Percentiles rank a stretch among this genome's conserved stretches.
Evolutionary conservation across 2,113 vertebrate species (phyloP).

Genomic region (Charadrius vociferus): DNA sequence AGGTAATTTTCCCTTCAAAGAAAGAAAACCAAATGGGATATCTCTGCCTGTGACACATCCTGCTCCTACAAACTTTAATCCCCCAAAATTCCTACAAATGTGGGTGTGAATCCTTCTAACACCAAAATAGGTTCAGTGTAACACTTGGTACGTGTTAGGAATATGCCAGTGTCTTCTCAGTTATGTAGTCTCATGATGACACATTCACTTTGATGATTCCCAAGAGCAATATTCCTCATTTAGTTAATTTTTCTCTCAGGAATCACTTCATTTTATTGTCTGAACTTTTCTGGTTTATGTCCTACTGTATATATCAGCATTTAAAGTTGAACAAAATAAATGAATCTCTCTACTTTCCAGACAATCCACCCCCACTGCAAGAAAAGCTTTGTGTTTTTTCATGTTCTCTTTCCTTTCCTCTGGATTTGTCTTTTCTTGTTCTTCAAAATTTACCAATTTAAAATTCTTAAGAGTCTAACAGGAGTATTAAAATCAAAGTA

Average conservation of each 20-base stretch:
- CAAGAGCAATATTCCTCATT: neutral
- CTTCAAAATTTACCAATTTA: neutral
- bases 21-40: neutral
- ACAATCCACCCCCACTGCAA: neutral
- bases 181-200: neutral
- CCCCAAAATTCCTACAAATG: neutral
- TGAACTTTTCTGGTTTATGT: neutral
- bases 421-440: neutral
- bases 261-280: neutral
- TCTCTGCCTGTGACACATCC: neutral
- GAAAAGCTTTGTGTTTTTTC: neutral
- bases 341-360: neutral
- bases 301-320: neutral
- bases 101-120: neutral
- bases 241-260: neutral
- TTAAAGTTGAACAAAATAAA: neutral
- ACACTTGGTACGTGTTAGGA: neutral
- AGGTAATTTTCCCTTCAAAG: neutral
- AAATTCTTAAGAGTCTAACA: neutral
- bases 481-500: neutral
- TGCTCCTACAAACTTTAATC: neutral
- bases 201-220: neutral
- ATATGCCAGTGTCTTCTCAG: neutral
- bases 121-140: neutral
- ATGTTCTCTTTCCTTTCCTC: neutral